A percentile compares a stretch with the other conserved stretches of the same genome.
These are phyloP conservation scores for Phalacrocorax brasilianus DNA, from an alignment of 2,113 vertebrate species.

Conservation along the genomic window DNA sequence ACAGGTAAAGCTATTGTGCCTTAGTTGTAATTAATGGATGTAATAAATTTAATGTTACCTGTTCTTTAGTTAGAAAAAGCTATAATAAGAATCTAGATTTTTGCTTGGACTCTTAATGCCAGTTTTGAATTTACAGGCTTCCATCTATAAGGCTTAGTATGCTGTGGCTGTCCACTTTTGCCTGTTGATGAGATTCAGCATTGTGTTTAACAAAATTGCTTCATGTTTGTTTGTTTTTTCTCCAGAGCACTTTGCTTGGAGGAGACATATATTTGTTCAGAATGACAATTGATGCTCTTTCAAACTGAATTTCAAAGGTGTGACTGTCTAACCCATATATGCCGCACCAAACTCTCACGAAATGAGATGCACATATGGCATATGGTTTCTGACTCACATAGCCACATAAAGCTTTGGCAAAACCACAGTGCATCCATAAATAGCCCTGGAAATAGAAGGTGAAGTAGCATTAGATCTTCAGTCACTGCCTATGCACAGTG, in stretches of 20 bases:
- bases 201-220: constrained; percentile 32
- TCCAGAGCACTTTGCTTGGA: constrained; percentile 65
- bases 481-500: neutral
- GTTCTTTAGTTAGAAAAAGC: neutral
- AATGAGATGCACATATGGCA: neutral
- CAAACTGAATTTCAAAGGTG: constrained; percentile 58
- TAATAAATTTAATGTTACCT: neutral
- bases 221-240: constrained; percentile 47
- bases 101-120: neutral
- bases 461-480: neutral
- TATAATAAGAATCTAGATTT: neutral
- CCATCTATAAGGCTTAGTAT: neutral
- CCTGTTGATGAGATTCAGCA: neutral
- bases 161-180: constrained; percentile 7
- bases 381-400: neutral
- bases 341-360: neutral
- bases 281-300: constrained; percentile 59
- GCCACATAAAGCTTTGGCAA: neutral
- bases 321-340: neutral
- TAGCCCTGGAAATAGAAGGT: neutral
- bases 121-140: constrained; percentile 6
- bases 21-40: neutral
- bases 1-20: neutral
- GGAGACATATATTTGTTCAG: constrained; percentile 57
- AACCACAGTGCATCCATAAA: neutral